A percentile compares a stretch with the other conserved stretches of the same genome.
Conservation (phyloP, 37 sponge, comb jelly and placozoan species). For the Aphrocallistes beatrix region DNA sequence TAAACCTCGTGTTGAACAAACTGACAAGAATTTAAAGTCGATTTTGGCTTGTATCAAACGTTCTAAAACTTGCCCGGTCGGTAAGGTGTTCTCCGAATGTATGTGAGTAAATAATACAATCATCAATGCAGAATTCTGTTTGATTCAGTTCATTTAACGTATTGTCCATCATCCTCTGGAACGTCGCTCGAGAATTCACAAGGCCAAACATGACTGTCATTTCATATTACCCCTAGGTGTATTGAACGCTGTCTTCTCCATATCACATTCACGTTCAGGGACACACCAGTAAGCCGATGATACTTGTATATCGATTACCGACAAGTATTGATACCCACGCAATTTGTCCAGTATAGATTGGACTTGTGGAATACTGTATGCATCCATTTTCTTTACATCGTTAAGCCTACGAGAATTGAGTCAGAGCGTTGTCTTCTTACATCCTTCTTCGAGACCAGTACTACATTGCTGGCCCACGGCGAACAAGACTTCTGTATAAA, state of each 20-base stretch:
- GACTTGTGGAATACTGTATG: no score
- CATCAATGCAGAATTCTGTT: neutral
- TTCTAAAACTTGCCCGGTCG: no score
- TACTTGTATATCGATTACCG: no score
- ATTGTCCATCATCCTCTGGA: constrained; percentile 18
- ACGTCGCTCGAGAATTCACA: constrained; percentile 5
- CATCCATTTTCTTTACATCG: no score
- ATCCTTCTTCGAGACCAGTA: no score
- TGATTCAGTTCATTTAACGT: neutral
- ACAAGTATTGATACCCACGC: no score
- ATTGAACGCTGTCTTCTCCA: constrained; percentile 30
- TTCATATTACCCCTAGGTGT: constrained; percentile 23
- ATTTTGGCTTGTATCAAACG: neutral
- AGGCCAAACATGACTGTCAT: constrained; percentile 29
- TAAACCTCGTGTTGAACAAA: neutral
- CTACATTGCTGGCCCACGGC: no score
- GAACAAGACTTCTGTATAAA: no score
- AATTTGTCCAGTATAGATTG: no score
- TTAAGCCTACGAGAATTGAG: no score
- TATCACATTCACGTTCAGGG: constrained; percentile 7
- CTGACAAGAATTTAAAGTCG: neutral
- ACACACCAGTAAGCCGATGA: constrained; percentile 31
- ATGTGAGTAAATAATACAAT: neutral
- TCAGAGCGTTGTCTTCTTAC: no score
- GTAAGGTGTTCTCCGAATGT: neutral